Percentiles rank a stretch among this genome's conserved stretches.
These are phyloP conservation scores for Vanessa tameamea DNA, from an alignment of 1,140 invertebrate species.

Conservation along the genomic window DNA sequence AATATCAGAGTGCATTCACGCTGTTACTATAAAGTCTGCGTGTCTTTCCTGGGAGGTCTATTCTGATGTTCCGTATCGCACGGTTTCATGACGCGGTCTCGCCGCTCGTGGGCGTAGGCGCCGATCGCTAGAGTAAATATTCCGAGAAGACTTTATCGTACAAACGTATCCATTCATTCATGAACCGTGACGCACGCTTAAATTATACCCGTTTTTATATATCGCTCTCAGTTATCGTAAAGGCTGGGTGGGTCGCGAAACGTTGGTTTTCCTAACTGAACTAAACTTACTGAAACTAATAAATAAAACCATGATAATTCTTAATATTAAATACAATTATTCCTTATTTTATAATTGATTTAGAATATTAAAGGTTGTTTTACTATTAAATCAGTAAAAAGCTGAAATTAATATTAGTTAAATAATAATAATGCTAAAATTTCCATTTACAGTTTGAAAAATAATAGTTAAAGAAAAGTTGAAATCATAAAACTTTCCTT, in stretches of 20 bases:
- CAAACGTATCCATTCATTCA: slow-evolving; percentile 66
- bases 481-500: not conserved
- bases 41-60: slow-evolving; percentile 39
- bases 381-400: too few relatives aligned
- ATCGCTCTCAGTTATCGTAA: slow-evolving; percentile 15
- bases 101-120: slow-evolving; percentile 57
- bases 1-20: slow-evolving; percentile 6
- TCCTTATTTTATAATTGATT: not conserved
- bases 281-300: slow-evolving; percentile 14
- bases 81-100: slow-evolving; percentile 38
- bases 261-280: slow-evolving; percentile 27
- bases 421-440: too few relatives aligned
- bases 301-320: not conserved
- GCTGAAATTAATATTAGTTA: too few relatives aligned
- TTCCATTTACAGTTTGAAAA: too few relatives aligned
- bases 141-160: slow-evolving; percentile 67
- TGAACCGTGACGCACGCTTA: slow-evolving; percentile 56
- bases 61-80: slow-evolving; percentile 33
- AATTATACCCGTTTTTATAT: slow-evolving; percentile 30
- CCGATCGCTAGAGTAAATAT: slow-evolving; percentile 71
- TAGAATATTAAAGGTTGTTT: too few relatives aligned
- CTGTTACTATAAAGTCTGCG: slow-evolving; percentile 13
- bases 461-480: not conserved
- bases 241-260: slow-evolving; percentile 9
- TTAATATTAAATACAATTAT: not conserved